A percentile compares a stretch with the other conserved stretches of the same genome.
These are phyloP conservation scores for Cyrtorhinus lividipennis DNA, from an alignment of 1,140 invertebrate genomes.

Conservation along the genomic window DNA sequence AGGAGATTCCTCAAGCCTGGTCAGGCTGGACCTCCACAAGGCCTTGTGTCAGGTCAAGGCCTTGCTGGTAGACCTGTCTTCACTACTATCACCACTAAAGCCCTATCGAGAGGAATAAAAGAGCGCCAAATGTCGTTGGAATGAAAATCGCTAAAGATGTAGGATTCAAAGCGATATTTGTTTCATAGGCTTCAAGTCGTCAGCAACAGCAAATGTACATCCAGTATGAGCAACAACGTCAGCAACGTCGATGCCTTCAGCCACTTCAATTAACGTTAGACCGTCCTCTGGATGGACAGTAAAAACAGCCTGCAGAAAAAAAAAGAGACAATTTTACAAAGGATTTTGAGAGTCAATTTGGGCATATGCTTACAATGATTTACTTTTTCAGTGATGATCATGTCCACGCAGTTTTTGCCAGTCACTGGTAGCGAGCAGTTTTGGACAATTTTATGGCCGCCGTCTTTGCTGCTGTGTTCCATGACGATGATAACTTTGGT, in stretches of 20 bases:
- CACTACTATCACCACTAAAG: too few relatives aligned
- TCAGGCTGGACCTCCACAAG: too few relatives aligned
- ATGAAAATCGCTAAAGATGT: too few relatives aligned
- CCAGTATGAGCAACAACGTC: slow-evolving; percentile 71
- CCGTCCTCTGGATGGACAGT: slow-evolving; percentile 68
- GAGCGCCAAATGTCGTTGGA: too few relatives aligned
- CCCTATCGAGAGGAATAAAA: too few relatives aligned
- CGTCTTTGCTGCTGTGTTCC: slow-evolving; percentile 90
- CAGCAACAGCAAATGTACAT: slow-evolving; percentile 66
- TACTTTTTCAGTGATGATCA: slow-evolving; percentile 95
- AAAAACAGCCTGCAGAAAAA: slow-evolving; percentile 89
- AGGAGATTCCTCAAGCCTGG: too few relatives aligned
- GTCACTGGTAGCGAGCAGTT: slow-evolving; percentile 88
- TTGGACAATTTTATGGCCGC: slow-evolving; percentile 80
- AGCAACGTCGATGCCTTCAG: slow-evolving; percentile 67
- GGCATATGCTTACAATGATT: too few relatives aligned
- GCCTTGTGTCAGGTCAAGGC: too few relatives aligned
- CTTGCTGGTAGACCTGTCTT: too few relatives aligned
- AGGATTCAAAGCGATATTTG: slow-evolving; percentile 25
- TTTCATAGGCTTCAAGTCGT: slow-evolving; percentile 54
- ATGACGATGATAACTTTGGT: slow-evolving; percentile 95
- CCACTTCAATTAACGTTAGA: slow-evolving; percentile 69
- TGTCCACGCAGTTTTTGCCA: slow-evolving; percentile 80
- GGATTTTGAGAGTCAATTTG: too few relatives aligned
- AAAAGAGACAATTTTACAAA: too few relatives aligned